phyloP scores from a whole-genome alignment of 2,113 vertebrate species.

The Lethenteron camtschaticum region DNA sequence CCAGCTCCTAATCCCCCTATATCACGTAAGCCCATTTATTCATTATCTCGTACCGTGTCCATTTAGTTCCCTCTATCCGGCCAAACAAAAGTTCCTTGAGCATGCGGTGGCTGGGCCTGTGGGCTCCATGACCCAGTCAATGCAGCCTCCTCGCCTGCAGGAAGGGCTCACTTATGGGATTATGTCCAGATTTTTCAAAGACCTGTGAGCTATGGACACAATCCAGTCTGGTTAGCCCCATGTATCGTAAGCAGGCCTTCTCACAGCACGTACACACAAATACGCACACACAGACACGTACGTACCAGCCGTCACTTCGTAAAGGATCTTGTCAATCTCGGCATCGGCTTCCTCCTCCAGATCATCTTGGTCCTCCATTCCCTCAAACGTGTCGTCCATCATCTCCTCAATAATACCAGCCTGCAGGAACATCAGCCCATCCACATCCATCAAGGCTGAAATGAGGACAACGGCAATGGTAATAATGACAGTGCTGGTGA shows the following conservation, averaged over 20 bases:
- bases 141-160: neutral
- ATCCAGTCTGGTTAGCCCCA: neutral
- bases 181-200: conserved; percentile 7
- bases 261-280: neutral
- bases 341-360: conserved; percentile 86
- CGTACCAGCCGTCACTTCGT: conserved; percentile 85
- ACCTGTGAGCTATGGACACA: neutral
- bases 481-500: neutral
- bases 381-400: conserved; percentile 82
- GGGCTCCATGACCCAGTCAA: neutral
- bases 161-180: neutral
- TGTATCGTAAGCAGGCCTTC: neutral
- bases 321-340: conserved; percentile 86
- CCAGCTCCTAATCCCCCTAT: too few relatives aligned
- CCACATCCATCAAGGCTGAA: neutral
- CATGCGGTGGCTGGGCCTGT: too few relatives aligned
- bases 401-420: conserved; percentile 97
- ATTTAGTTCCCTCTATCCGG: too few relatives aligned
- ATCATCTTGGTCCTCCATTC: conserved; percentile 85
- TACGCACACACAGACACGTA: neutral
- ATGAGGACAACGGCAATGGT: neutral
- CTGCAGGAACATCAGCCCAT: conserved; percentile 20
- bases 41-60: too few relatives aligned
- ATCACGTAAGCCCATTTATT: too few relatives aligned
- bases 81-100: too few relatives aligned